A percentile compares a stretch with the other conserved stretches of the same genome.
Conservation (phyloP, 1,140 invertebrate genomes). For the Theocolax elegans region DNA sequence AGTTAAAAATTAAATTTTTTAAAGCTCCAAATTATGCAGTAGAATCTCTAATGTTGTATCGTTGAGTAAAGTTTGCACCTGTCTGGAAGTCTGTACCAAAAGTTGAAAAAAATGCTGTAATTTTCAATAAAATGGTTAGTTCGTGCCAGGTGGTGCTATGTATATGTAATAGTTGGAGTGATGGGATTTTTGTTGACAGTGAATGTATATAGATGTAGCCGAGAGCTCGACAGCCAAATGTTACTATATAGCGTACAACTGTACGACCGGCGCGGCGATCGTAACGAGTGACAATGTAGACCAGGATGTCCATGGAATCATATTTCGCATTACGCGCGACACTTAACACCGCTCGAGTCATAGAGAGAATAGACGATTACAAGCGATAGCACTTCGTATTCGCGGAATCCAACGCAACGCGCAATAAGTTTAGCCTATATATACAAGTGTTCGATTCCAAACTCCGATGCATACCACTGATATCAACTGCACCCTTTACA, state of each 20-base stretch:
- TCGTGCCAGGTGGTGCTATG: too few relatives aligned
- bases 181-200: slow-evolving; percentile 16
- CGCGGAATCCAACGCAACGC: slow-evolving; percentile 53
- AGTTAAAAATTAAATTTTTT: too few relatives aligned
- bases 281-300: slow-evolving; percentile 63
- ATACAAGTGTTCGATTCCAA: slow-evolving; percentile 11
- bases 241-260: slow-evolving; percentile 14
- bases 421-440: not conserved
- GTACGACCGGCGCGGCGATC: slow-evolving; percentile 44
- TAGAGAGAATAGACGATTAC: slow-evolving; percentile 62
- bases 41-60: too few relatives aligned
- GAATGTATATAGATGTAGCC: not conserved
- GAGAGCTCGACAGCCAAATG: not conserved
- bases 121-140: too few relatives aligned
- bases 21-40: too few relatives aligned
- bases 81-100: too few relatives aligned
- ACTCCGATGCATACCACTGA: not conserved
- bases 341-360: slow-evolving; percentile 60
- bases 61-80: too few relatives aligned
- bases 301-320: slow-evolving; percentile 63
- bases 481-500: too few relatives aligned
- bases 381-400: slow-evolving; percentile 60
- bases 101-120: too few relatives aligned
- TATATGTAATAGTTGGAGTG: too few relatives aligned
- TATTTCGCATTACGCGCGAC: slow-evolving; percentile 65